phyloP scores from a whole-genome alignment of 2,113 vertebrate genomes.

The Podarcis cretensis region DNA sequence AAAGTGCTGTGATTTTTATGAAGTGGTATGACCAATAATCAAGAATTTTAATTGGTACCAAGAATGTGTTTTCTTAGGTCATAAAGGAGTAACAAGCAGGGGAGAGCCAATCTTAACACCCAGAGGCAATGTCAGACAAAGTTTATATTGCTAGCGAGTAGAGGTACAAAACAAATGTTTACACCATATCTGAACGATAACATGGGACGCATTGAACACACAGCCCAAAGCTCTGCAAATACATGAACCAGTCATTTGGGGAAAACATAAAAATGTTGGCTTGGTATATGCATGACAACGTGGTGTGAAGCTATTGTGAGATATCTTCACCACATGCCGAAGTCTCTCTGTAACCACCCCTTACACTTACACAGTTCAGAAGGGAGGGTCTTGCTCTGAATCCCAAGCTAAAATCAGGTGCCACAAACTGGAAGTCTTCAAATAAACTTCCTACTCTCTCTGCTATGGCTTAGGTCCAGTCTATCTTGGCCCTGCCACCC shows the following conservation, averaged over 20 bases:
- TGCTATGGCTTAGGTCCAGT: too few species aligned
- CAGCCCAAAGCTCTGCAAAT: background rate
- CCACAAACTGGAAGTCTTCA: background rate
- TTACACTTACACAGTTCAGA: background rate
- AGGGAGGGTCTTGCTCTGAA: background rate
- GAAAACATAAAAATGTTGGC: background rate
- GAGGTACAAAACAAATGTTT: background rate
- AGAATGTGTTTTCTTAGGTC: constrained; percentile 15
- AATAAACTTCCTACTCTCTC: background rate
- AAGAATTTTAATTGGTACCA: constrained; percentile 62
- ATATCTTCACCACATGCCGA: background rate
- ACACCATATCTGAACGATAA: constrained; percentile 6
- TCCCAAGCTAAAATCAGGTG: background rate
- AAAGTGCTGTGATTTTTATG: constrained; percentile 72
- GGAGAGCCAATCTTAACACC: background rate
- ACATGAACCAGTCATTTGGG: background rate
- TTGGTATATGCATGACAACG: background rate
- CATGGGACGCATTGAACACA: background rate
- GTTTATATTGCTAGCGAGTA: background rate
- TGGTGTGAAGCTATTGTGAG: background rate
- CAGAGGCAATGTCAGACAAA: accelerated
- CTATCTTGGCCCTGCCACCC: too few species aligned
- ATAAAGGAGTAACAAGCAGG: background rate
- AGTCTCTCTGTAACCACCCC: background rate
- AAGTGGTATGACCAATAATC: constrained; percentile 66